Base-by-base conservation (phyloP, 2,888 invertebrate species). In the Chrysodeixis includens region DNA sequence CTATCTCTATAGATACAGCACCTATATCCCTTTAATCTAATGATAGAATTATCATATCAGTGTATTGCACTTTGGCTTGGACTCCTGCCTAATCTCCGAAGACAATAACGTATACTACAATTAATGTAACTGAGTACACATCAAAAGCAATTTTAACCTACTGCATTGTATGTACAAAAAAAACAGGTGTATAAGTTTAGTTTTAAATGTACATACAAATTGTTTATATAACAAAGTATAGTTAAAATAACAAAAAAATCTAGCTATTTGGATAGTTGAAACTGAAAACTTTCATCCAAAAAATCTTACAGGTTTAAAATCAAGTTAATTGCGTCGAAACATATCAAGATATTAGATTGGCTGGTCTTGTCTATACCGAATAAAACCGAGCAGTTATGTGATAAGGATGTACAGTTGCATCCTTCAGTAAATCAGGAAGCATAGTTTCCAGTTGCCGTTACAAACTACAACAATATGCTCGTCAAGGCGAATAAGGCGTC, bases 51-150 rank as follows among this genome's bases (percentile, higher is more conserved):
- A 30, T 18, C 26, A 56, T 52, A 65, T 52, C 51, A 68, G 56
- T 46, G 57, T 49, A 60, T 12, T 22, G 49, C 40, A 12, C 30
- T 68, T 75, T 8, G 54, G 63, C 44, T 76, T 79, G 79, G 69
- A 76, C 44, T 60, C 30, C 62, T 79, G 72, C 76, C 72, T 65
- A 66, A 69, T 51, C 30, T 30, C 22, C 12, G 49, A 76, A 63
- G 30, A 14, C 10, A 65, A 44, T 49, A 26, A 26, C 6, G 6
- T 6, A 26, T 6, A 26, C 26, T 26, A 26, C 2, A 2, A 26
- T 26, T 26, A 26, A 26, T 26, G 2, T 6, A 26, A 26, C 26
- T n/a, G 26, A 26, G 26, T 26, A 26, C 26, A 26, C 26, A 2
- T 26, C 3, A 26, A 6, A 4, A 26, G 26, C 26, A 26, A 26